Evolutionary conservation across 2,797 vertebrate species (phyloP), one percentile per base, ranked within the genome.

Genomic region (Poecilia picta): DNA sequence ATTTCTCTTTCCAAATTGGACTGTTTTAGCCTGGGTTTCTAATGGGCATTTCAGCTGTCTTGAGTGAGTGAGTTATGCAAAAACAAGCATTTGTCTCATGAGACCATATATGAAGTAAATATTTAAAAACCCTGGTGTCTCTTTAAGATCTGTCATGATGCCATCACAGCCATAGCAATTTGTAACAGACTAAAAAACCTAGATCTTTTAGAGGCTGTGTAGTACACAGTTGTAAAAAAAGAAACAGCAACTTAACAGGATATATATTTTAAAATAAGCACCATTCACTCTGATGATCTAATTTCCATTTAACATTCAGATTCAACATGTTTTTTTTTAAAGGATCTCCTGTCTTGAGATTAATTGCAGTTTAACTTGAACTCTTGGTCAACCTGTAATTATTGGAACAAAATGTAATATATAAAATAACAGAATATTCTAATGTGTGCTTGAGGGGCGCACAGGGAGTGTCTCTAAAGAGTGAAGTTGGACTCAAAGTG

Each of bases 91-190:
- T 80, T 85, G 33, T 89, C 90, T 89, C 84, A 64, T 64, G 87
- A 89, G 88, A 85, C 78, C 87, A 83, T 85, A 92, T 92, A 89
- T 93, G 81, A 75, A 84, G 84, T 91, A 88, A 89, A 88, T 94
- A 88, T 89, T 92, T 88, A 87, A 91, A 92, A 71, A 84, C 36
- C 45, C 36, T 31, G 75, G 46, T 59, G 64, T 82, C 76, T 86
- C 77, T 83, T 81, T 84, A 72, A 78, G 62, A 81, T 66, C 71
- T 77, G 76, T 76, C 78, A 88, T 45, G 84, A 87, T 36, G 41
- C 77, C 82, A 64, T 78, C 62, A 83, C 74, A 16, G 18, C 68
- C 78, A 72, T 55, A 77, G 76, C 36, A 39, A 64, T 87, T 81
- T 85, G 55, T 83, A 75, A 25, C 43, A 11, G 31, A 15, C 20